A percentile compares a stretch with the other conserved stretches of the same genome.
Conservation (phyloP, 1,140 invertebrate species). For the Meloidogyne floridensis region DNA sequence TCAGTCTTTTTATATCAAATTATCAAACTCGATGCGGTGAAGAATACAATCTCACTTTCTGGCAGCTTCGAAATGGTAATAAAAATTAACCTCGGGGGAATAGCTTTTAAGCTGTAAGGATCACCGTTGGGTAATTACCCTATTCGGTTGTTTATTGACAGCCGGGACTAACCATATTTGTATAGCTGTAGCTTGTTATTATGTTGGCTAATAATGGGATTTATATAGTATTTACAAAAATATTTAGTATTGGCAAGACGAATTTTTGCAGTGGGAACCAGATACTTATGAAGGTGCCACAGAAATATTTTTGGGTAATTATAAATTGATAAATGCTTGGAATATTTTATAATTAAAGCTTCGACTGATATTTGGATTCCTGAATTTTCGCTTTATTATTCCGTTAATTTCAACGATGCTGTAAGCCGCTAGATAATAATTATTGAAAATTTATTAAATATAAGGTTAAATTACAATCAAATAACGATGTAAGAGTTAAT, state of each 20-base stretch:
- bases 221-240: background rate
- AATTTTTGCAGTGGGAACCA: conserved; percentile 67
- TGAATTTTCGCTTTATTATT: conserved; percentile 66
- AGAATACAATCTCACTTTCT: conserved; percentile 64
- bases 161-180: no score
- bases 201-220: no score
- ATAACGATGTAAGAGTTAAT: conserved; percentile 64
- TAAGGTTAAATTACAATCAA: conserved; percentile 57
- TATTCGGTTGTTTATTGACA: no score
- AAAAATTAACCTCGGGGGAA: background rate
- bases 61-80: conserved; percentile 64
- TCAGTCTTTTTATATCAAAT: conserved; percentile 64
- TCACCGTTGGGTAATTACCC: no score
- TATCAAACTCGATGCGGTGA: conserved; percentile 65
- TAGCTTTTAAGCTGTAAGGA: no score
- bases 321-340: background rate
- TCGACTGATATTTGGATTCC: conserved; percentile 68
- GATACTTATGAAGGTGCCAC: conserved; percentile 67
- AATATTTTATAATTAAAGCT: conserved; percentile 31
- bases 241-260: conserved; percentile 67
- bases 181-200: no score
- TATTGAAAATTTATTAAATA: background rate
- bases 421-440: conserved; percentile 21
- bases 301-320: conserved; percentile 65
- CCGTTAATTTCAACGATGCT: conserved; percentile 63